Percentiles rank a stretch among this genome's conserved stretches.
These are phyloP conservation scores for Pedicia rivosa DNA, from an alignment of 2,888 invertebrate species.

Conservation along the genomic window DNA sequence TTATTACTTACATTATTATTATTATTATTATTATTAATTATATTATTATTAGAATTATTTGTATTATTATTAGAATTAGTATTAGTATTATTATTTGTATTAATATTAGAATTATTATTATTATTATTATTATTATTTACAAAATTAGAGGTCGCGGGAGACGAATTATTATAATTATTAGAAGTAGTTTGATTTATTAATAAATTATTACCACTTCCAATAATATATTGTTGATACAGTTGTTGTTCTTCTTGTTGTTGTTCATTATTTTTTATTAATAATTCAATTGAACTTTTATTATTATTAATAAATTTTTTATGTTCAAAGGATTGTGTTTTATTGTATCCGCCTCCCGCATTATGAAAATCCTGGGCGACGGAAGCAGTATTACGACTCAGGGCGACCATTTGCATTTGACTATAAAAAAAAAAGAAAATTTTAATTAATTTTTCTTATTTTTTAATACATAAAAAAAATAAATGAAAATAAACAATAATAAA, in stretches of 20 bases:
- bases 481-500: background rate
- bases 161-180: slow-evolving; percentile 9
- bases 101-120: slow-evolving; percentile 1
- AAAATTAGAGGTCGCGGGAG: slow-evolving; percentile 8
- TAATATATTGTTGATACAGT: slow-evolving; percentile 10
- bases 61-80: background rate
- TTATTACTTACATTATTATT: too few species aligned
- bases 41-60: background rate
- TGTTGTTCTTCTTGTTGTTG: slow-evolving; percentile 11
- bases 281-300: slow-evolving; percentile 14
- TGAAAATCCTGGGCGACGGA: slow-evolving; percentile 42
- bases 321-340: slow-evolving; percentile 5
- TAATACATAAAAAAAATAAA: background rate
- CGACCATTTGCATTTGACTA: slow-evolving; percentile 32
- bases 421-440: too few species aligned
- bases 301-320: slow-evolving; percentile 13
- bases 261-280: background rate
- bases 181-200: slow-evolving; percentile 3
- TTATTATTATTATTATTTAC: slow-evolving; percentile 2
- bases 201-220: slow-evolving; percentile 1
- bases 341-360: slow-evolving; percentile 41
- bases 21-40: background rate
- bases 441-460: too few species aligned
- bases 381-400: slow-evolving; percentile 32
- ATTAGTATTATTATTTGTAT: background rate